Evolutionary conservation across 2,113 vertebrate genomes (phyloP), one percentile per base, ranked within the genome.

Genomic region (Brienomyrus longianalis): DNA sequence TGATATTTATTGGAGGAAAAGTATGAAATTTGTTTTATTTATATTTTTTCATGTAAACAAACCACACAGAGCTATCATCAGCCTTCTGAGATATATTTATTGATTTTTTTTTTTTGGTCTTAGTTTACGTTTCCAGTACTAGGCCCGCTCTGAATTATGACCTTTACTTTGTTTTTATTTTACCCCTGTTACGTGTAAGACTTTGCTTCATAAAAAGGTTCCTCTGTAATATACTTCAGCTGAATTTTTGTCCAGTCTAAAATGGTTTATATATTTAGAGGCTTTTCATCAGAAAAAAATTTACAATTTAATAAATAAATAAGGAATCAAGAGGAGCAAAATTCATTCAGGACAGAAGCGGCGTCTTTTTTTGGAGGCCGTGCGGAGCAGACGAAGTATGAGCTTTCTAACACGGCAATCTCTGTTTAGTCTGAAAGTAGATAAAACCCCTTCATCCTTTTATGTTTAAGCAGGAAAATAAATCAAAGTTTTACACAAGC

Each of bases 1-100:
- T 93, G 93, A 95, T 98, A 98, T 98, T 98, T 98, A 98, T 98
- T 97, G 94, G 96, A 96, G 97, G 95, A 95, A 94, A 94, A 94
- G 93, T 94, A 95, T 95, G 91, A 95, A 93, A 89, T 92, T 47
- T 90, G 93, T 94, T 96, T 95, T 97, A 97, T 97, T 97, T 97
- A 97, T 97, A 95, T 94, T 97, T 96, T 95, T 92, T 93, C 92
- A 91, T 90, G 91, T 91, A 93, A 91, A 93, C 88, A 93, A 91
- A 92, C 92, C 91, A 93, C 92, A 86, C 92, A 90, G 92, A 92
- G 92, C 92, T 56, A 51, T 92, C 92, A 94, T 90, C 92, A 94
- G 92, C 88, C 86, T 91, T 91, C 91, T 91, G 87, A 92, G 92
- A 90, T 90, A 91, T 93, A 96, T 97, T 96, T 97, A 97, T 97